Percentiles rank a stretch among this genome's conserved stretches.
phyloP scores from a whole-genome alignment of 2,797 vertebrate species.

The Spheniscus humboldti region DNA sequence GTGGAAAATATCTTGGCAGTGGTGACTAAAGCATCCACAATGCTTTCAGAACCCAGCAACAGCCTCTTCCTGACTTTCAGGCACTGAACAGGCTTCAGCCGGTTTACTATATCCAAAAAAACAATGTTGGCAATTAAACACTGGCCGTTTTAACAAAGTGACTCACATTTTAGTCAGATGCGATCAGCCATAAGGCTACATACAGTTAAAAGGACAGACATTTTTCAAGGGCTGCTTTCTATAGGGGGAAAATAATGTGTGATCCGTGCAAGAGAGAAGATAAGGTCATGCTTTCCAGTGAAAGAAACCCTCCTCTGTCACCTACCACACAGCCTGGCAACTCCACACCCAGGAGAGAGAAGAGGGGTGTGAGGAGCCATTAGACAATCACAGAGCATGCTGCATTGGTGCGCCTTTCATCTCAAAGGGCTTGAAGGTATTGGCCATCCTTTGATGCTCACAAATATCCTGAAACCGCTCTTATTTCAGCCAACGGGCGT shows the following conservation, averaged over 20 bases:
- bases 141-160: background rate
- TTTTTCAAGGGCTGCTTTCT: background rate
- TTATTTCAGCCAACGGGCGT: rapidly evolving
- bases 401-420: background rate
- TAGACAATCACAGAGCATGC: background rate
- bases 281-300: background rate
- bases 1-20: background rate
- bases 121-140: background rate
- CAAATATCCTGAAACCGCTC: background rate
- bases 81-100: background rate
- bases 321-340: background rate
- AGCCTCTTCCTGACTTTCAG: background rate
- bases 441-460: background rate
- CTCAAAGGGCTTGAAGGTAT: background rate
- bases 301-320: background rate
- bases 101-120: background rate
- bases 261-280: background rate
- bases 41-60: background rate
- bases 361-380: background rate
- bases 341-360: rapidly evolving
- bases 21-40: background rate
- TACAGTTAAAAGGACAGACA: background rate
- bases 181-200: rapidly evolving
- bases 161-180: background rate
- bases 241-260: rapidly evolving